Conservation (phyloP, 2,797 vertebrate species). For the Bothrops alternatus region DNA sequence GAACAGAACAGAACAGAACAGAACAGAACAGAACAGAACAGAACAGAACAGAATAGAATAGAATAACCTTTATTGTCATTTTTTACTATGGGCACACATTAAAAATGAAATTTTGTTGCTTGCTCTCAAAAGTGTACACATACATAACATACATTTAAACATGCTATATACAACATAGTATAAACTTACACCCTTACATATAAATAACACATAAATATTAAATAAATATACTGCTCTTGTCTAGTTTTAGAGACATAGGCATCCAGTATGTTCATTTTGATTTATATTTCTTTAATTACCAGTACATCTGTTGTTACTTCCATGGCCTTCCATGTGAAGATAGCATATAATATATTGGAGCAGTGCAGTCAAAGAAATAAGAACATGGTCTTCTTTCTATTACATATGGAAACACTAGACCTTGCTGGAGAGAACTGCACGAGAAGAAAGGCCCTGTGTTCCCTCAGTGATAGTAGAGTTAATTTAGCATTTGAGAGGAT, state of each 20-base stretch:
- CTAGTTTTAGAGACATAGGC: background rate
- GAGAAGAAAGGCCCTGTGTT: conserved; percentile 23
- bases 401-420: background rate
- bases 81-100: no score
- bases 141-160: no score
- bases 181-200: no score
- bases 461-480: background rate
- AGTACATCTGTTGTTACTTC: background rate
- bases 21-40: no score
- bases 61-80: no score
- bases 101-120: no score
- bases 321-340: background rate
- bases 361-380: background rate
- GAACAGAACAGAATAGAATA: no score
- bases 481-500: conserved; percentile 15
- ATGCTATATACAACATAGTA: no score
- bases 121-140: no score
- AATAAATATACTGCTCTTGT: background rate
- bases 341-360: background rate
- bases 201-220: no score
- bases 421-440: background rate
- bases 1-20: no score
- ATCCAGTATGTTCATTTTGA: background rate
- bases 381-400: background rate
- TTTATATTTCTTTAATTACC: background rate